Conservation (phyloP, 2,888 invertebrate genomes). For the Epirrhoe alternata region DNA sequence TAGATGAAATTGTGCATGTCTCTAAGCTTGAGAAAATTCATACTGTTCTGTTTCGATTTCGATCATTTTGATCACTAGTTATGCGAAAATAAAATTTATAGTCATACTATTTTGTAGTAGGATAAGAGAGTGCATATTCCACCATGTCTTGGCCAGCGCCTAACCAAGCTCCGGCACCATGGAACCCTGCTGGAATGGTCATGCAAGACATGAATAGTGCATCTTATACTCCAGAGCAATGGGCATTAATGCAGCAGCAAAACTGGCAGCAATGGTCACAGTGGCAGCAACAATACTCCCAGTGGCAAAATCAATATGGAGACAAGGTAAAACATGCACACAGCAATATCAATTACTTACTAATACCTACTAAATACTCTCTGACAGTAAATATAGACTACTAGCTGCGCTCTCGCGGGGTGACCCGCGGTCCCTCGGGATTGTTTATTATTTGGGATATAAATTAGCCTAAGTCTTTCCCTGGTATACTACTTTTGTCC, state of each 20-base stretch:
- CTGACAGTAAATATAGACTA: too few species aligned
- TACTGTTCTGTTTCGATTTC: not conserved
- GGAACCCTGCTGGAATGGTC: slow-evolving; percentile 63
- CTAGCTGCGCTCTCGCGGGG: too few species aligned
- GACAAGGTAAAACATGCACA: slow-evolving; percentile 83
- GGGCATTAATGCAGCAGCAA: slow-evolving; percentile 89
- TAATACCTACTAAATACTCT: too few species aligned
- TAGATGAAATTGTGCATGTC: not conserved
- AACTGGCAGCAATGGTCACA: slow-evolving; percentile 91
- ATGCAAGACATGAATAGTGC: slow-evolving; percentile 57
- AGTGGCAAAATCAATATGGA: slow-evolving; percentile 91
- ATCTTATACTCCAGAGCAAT: slow-evolving; percentile 87
- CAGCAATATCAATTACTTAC: too few species aligned
- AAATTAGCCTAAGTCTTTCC: too few species aligned
- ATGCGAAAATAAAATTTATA: not conserved
- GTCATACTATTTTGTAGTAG: not conserved
- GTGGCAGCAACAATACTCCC: slow-evolving; percentile 91
- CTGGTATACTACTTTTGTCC: too few species aligned
- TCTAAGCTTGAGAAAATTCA: too few species aligned
- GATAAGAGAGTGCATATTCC: too few species aligned
- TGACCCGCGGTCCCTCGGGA: too few species aligned
- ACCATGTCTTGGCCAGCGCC: slow-evolving; percentile 77
- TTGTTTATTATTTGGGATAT: too few species aligned
- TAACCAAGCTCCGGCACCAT: slow-evolving; percentile 61
- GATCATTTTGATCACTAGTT: not conserved